Evolutionary conservation across 2,113 vertebrate genomes (phyloP), one percentile per base, ranked within the genome.

Genomic region (Candoia aspera): DNA sequence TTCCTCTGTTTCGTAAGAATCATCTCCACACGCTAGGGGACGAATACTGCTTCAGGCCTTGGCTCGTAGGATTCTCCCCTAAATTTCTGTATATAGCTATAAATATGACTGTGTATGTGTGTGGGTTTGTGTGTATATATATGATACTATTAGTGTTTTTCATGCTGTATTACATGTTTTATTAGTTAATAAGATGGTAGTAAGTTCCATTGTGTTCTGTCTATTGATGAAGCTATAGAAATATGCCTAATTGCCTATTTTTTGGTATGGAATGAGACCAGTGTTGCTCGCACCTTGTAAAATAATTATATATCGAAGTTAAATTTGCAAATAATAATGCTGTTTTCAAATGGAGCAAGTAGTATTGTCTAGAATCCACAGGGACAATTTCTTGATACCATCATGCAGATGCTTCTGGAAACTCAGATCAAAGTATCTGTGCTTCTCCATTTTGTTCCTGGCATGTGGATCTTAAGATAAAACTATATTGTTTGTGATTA

Each of bases 1-100:
- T 94, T 99, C 99, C 49, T 99, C 99, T 2, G 99, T 99, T 94
- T 99, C 99, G 8, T 99, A 99, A 98, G 95, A 93, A 84, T 91
- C 91, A 90, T 95, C 93, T 94, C 94, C 87, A 49, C 64, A 90
- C 60, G 83, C 58, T 15, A 11, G 95, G 93, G 94, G 87, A 86
- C 92, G 92, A 96, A 97, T 93, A 93, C 96, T 97, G 57, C 97
- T 96, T 96, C 96, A 96, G 96, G 95, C 96, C 95, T 96, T 96
- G 96, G 96, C 96, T 97, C 95, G 88, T 83, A 91, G 90, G 92
- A 93, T 94, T 95, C 92, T 94, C 93, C 90, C 92, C 87, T 93
- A 96, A 92, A 90, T 92, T 96, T 96, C 94, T 96, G 89, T 95
- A 96, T 94, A 94, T 95, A 96, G 92, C 86, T 97, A 93, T 96